Conservation (phyloP, 64 coral and sea anemone genomes). For the Montipora cactus region DNA sequence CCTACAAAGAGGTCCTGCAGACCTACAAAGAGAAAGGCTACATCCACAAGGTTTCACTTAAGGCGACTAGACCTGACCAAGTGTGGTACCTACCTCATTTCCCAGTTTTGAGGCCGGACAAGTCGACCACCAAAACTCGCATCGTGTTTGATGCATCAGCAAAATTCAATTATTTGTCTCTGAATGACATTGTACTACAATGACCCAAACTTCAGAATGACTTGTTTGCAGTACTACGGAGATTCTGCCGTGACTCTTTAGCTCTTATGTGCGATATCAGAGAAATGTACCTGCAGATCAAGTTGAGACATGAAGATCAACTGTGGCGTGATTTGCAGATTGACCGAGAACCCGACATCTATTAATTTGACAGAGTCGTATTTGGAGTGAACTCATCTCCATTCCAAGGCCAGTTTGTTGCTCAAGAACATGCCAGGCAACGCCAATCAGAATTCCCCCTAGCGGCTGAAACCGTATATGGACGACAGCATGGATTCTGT, state of each 20-base stretch:
- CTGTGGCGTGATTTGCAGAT: constrained; percentile 11
- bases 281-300: constrained; percentile 31
- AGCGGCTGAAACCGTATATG: neutral
- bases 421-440: constrained; percentile 27
- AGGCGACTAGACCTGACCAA: neutral
- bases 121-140: neutral
- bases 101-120: neutral
- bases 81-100: neutral
- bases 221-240: constrained; percentile 22
- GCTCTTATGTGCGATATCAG: neutral
- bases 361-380: neutral
- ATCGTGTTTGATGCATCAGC: neutral
- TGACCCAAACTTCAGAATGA: constrained; percentile 72
- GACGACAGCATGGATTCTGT: neutral
- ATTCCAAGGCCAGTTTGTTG: constrained; percentile 43
- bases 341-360: neutral
- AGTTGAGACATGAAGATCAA: constrained; percentile 31
- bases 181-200: constrained; percentile 53
- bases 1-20: neutral
- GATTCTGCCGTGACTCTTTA: constrained; percentile 48
- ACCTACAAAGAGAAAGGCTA: no score
- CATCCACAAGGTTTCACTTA: neutral
- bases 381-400: constrained; percentile 21
- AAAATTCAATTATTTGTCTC: neutral
- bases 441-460: neutral